These are phyloP conservation scores for Idaea aversata DNA, from an alignment of 2,888 invertebrate genomes.

Conservation along the genomic window DNA sequence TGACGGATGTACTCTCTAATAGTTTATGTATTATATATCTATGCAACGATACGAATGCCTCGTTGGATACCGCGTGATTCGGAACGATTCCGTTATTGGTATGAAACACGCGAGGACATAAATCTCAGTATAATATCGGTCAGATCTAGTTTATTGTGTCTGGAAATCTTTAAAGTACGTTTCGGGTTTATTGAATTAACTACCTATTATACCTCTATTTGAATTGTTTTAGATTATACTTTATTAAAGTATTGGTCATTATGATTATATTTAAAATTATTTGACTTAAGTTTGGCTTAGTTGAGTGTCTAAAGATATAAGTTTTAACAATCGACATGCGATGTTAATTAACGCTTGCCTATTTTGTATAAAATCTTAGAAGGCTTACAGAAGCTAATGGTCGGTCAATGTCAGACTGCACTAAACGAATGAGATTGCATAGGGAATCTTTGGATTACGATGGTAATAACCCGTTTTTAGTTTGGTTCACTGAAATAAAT, in stretches of 20 bases:
- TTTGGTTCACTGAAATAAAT: too few relatives aligned
- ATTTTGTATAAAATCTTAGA: too few relatives aligned
- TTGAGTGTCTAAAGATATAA: not conserved
- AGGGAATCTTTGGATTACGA: too few relatives aligned
- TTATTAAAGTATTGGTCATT: not conserved
- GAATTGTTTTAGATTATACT: not conserved
- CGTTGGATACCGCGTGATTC: not conserved
- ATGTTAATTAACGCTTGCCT: too few relatives aligned
- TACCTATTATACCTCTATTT: not conserved
- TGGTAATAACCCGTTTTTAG: too few relatives aligned
- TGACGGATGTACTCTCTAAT: not conserved
- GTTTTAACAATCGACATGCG: too few relatives aligned
- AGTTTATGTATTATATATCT: not conserved
- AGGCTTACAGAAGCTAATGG: too few relatives aligned
- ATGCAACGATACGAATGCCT: not conserved
- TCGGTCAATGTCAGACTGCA: too few relatives aligned
- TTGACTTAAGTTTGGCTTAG: not conserved
- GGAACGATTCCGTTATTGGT: slow-evolving; percentile 15
- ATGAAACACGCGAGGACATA: slow-evolving; percentile 28
- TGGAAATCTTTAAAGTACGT: slow-evolving; percentile 6
- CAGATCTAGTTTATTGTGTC: slow-evolving; percentile 31
- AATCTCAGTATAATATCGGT: slow-evolving; percentile 30
- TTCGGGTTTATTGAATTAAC: slow-evolving; percentile 1
- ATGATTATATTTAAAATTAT: not conserved
- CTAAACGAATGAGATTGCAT: too few relatives aligned